These are phyloP conservation scores for Athene cunicularia DNA, from an alignment of 2,113 vertebrate species.

Conservation along the genomic window DNA sequence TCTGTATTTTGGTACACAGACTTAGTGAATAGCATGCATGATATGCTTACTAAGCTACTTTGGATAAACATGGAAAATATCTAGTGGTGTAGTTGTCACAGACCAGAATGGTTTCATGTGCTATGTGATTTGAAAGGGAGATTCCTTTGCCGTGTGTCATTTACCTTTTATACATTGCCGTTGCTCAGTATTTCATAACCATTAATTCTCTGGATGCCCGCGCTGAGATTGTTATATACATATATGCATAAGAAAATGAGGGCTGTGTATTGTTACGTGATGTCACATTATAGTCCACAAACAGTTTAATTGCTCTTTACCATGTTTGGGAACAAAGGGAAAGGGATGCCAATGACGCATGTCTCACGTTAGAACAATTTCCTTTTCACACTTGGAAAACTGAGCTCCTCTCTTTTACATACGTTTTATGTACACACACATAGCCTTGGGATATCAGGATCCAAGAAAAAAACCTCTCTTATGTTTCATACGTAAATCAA, in stretches of 20 bases:
- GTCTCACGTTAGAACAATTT: conserved; percentile 11
- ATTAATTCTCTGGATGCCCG: conserved; percentile 48
- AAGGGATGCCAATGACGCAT: background rate
- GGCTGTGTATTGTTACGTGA: conserved; percentile 56
- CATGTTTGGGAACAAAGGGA: conserved; percentile 68
- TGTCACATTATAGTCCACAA: conserved; percentile 41
- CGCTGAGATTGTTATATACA: conserved; percentile 55
- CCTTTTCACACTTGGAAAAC: conserved; percentile 6
- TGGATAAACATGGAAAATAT: conserved; percentile 78
- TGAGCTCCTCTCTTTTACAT: conserved; percentile 3
- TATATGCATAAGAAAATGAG: conserved; percentile 29
- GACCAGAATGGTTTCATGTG: conserved; percentile 68
- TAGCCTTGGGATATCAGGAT: background rate
- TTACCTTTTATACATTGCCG: conserved; percentile 68
- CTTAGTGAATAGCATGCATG: conserved; percentile 52
- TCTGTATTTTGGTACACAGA: conserved; percentile 58
- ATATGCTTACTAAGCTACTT: conserved; percentile 65
- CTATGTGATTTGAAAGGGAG: conserved; percentile 69
- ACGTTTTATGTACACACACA: background rate
- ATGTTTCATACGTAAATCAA: background rate
- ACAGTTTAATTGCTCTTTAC: conserved; percentile 10
- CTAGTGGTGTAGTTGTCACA: conserved; percentile 58
- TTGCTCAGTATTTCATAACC: conserved; percentile 60
- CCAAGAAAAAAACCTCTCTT: background rate
- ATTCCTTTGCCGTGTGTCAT: conserved; percentile 78